phyloP scores from a whole-genome alignment of 1,140 invertebrate species.

The Drosophila elegans region DNA sequence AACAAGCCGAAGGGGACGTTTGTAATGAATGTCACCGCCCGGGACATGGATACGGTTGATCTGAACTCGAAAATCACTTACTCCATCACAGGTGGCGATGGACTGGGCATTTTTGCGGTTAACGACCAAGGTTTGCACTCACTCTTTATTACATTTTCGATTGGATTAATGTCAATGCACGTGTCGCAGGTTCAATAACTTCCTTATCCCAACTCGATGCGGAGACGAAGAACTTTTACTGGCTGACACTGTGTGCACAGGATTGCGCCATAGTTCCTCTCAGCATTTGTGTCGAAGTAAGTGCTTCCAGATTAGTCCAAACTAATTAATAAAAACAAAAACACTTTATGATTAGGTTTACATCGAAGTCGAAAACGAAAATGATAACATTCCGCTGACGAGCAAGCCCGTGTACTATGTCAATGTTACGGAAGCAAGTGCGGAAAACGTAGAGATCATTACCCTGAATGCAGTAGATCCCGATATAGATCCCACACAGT shows the following conservation, averaged over 20 bases:
- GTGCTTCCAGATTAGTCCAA: slow-evolving; percentile 16
- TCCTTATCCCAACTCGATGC: slow-evolving; percentile 94
- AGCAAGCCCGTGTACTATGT: slow-evolving; percentile 94
- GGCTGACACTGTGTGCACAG: slow-evolving; percentile 96
- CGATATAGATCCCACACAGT: slow-evolving; percentile 89
- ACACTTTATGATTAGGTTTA: slow-evolving; percentile 89
- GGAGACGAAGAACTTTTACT: slow-evolving; percentile 94
- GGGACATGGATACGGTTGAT: slow-evolving; percentile 91
- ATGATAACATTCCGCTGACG: slow-evolving; percentile 97
- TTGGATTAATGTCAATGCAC: slow-evolving; percentile 11
- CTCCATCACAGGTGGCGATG: slow-evolving; percentile 94
- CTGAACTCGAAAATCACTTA: slow-evolving; percentile 93
- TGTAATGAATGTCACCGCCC: slow-evolving; percentile 91
- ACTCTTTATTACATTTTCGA: neutral
- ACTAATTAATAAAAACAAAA: neutral
- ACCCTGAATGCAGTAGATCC: slow-evolving; percentile 92
- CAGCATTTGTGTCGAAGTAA: slow-evolving; percentile 92
- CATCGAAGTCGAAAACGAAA: slow-evolving; percentile 94
- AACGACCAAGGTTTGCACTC: slow-evolving; percentile 92
- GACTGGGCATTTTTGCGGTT: slow-evolving; percentile 95
- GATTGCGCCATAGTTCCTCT: slow-evolving; percentile 95
- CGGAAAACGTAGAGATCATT: slow-evolving; percentile 90
- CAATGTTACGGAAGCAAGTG: slow-evolving; percentile 92
- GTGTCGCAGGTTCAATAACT: slow-evolving; percentile 91
- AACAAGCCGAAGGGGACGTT: slow-evolving; percentile 90